Base-by-base conservation (phyloP, 1,140 invertebrate genomes). In the Drosophila sturtevanti region DNA sequence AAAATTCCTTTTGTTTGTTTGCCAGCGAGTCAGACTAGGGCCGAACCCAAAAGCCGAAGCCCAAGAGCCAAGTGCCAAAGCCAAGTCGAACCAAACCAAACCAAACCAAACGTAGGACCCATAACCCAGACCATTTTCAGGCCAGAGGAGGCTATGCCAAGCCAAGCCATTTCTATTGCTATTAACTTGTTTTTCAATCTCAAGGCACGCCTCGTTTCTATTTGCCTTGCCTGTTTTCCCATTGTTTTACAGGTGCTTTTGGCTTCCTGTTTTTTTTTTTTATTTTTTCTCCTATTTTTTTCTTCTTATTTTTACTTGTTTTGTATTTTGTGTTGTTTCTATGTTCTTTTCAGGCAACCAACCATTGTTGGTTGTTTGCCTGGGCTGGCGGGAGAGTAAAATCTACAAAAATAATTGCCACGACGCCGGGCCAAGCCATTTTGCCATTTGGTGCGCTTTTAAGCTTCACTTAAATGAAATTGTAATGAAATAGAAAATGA, bases 321-420 rank as follows among this genome's bases (percentile, higher is more conserved):
- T 74, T 74, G 69, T 70, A 65, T 72, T 62, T 69, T 62, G 60
- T 72, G 69, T 74, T 77, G 66, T 77, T 77, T 74, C 66, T 44
- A 12, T 55, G 21, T 56, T 34, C 16, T 56, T 56, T 56, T 56
- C 31, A 56, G 24, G 14, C 64, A 41, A 48, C 24, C 51, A 63
- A 63, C 59, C 63, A 76, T 76, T 69, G 72, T 76, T 76, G 35
- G 18, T 12, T 6, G 35, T 31, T 24, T 31, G 54, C 58, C 31
- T 11, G 24, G 63, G 56, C 41, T 48, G 16, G 18, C 41, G 41
- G 31, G 21, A 56, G 58, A 65, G 66, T 10, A 77, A 77, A 87
- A 87, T 87, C 84, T 87, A 86, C 84, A 87, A 87, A 87, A 87
- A 87, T 87, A 87, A 87, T 87, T 87, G 84, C 75, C 73, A 81